Evolutionary conservation across 2,888 invertebrate species (phyloP), one percentile per base, ranked within the genome.

Genomic region (Andrena marginata): DNA sequence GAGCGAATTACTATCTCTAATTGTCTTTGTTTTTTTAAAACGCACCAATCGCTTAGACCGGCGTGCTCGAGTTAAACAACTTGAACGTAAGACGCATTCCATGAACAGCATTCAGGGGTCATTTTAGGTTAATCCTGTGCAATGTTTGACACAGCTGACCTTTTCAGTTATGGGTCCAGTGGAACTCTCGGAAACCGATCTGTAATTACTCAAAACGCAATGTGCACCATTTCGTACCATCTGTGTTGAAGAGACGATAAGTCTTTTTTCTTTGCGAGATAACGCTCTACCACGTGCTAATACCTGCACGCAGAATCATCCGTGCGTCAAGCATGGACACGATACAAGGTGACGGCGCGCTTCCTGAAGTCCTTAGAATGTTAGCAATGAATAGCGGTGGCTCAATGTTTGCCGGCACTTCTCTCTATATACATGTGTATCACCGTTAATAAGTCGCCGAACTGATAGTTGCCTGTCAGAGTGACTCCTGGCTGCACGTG

Each of bases 231-330:
- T 29, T 68, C 33, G 8, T 56, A 23, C 4, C 70, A 54, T 29
- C 42, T 6, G 10, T 48, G 54, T 62, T 26, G 42, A 69, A 59
- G 33, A 49, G 7, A 10, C 65, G 71, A 42, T 79, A 70, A 71
- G 33, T 77, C 16, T 42, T 42, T 13, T 42, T 13, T 68, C 48
- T 81, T 65, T 62, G 42, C 26, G 56, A 49, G 69, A 77, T 76
- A 73, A 69, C 54, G 62, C 48, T 62, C 69, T 16, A 72, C 77
- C 73, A 81, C 83, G 73, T 77, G 77, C 69, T 81, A 31, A 16
- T 60, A 10, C n/a, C 62, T 51, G 23, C 59, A 68, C 64, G 51
- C 51, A 33, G 56, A 68, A 70, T 77, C 72, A 77, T 56, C 56
- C 23, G 20, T 56, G 10, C 10, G 56, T 13, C 10, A 56, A 56